Conservation (phyloP, 2,113 vertebrate species). For the Pseudopodoces humilis region DNA sequence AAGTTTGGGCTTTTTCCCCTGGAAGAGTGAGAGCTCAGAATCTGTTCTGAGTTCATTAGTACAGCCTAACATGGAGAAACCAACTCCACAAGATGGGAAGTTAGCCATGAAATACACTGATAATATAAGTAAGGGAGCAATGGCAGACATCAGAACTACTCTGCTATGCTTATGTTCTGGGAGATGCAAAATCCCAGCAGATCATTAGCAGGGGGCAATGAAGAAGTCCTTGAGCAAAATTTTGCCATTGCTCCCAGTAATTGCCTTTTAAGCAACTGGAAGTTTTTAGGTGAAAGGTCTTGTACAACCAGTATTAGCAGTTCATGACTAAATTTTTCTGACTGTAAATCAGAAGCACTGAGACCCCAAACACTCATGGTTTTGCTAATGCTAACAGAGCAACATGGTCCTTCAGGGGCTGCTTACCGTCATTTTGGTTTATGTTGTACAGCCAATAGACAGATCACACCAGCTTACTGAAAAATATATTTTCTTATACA, state of each 20-base stretch:
- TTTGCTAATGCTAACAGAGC: not conserved
- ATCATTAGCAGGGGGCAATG: slow-evolving; percentile 14
- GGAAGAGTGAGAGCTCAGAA: not conserved
- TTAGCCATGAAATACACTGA: slow-evolving; percentile 13
- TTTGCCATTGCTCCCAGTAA: slow-evolving; percentile 7
- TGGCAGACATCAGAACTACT: not conserved
- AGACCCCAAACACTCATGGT: not conserved
- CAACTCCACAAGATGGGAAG: not conserved
- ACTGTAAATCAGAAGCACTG: not conserved
- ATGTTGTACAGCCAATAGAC: not conserved
- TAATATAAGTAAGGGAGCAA: not conserved
- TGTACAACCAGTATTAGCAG: not conserved
- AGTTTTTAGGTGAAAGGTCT: slow-evolving; percentile 30
- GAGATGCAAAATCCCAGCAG: not conserved
- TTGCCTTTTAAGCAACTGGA: not conserved
- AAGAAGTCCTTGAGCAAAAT: slow-evolving; percentile 11
- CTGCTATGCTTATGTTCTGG: not conserved
- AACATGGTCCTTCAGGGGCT: not conserved
- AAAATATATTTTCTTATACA: not conserved
- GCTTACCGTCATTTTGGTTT: not conserved
- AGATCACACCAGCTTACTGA: not conserved
- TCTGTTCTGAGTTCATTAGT: slow-evolving; percentile 7
- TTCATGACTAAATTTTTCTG: not conserved
- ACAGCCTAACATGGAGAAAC: not conserved
- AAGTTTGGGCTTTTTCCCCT: not conserved